phyloP scores from a whole-genome alignment of 2,113 vertebrate species.

The Cyphomyrus plagiostoma region DNA sequence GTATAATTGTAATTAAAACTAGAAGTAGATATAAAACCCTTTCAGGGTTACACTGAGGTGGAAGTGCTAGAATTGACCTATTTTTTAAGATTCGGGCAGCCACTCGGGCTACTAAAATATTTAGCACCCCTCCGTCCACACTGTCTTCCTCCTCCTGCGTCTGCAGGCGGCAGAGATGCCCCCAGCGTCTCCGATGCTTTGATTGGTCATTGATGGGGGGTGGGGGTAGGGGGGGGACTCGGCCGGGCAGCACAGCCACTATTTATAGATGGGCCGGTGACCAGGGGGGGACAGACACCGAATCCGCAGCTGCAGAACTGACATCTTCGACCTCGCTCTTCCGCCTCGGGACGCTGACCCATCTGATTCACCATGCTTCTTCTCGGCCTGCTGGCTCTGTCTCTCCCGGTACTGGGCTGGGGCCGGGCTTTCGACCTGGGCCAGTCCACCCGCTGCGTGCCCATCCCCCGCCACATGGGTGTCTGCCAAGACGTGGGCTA shows the following conservation, averaged over 20 bases:
- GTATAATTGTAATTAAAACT: not conserved
- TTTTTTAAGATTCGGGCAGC: not conserved
- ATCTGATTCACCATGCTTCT: constrained; percentile 40
- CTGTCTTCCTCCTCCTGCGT: constrained; percentile 37
- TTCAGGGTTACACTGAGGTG: not conserved
- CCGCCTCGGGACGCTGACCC: constrained; percentile 22
- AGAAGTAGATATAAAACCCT: not conserved
- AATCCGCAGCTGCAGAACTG: constrained; percentile 13
- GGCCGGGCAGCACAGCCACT: constrained; percentile 26
- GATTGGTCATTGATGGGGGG: constrained; percentile 62
- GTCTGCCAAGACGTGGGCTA: constrained; percentile 75
- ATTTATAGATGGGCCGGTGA: constrained; percentile 48
- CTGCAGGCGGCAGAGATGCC: constrained; percentile 57
- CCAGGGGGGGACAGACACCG: not conserved
- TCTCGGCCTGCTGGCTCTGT: constrained; percentile 26
- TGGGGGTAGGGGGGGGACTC: constrained; percentile 45
- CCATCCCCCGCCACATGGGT: constrained; percentile 72
- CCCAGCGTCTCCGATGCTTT: constrained; percentile 59
- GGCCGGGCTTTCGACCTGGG: constrained; percentile 67
- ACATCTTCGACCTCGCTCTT: not conserved
- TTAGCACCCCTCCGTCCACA: not conserved
- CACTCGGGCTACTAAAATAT: not conserved
- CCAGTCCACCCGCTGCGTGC: constrained; percentile 76
- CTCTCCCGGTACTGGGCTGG: constrained; percentile 30
- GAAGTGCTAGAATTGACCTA: not conserved